phyloP scores from a whole-genome alignment of 1,140 invertebrate species.

The Mamestra configurata region DNA sequence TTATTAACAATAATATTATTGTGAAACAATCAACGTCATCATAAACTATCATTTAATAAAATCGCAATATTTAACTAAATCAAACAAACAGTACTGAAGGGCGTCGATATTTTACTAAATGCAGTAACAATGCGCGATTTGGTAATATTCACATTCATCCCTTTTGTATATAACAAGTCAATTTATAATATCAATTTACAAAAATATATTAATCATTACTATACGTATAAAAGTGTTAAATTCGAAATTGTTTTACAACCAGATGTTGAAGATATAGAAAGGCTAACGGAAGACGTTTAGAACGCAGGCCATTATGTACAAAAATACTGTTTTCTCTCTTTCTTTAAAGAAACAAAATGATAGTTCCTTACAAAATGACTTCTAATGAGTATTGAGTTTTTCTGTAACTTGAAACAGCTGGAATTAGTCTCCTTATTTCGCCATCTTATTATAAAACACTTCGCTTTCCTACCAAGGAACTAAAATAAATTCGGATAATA shows the following conservation, averaged over 20 bases:
- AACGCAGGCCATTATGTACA: neutral
- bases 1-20: conserved; percentile 55
- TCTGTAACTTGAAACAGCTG: neutral
- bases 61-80: conserved; percentile 50
- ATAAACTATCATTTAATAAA: conserved; percentile 55
- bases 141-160: conserved; percentile 73
- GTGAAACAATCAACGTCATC: conserved; percentile 53
- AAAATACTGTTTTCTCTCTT: neutral
- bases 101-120: conserved; percentile 60
- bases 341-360: neutral
- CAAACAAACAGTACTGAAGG: conserved; percentile 69
- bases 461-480: conserved; percentile 6
- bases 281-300: no score
- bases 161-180: conserved; percentile 48
- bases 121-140: conserved; percentile 75
- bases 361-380: neutral
- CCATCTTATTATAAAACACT: conserved; percentile 5
- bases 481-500: conserved; percentile 34
- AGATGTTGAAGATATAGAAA: neutral
- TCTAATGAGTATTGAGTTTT: neutral
- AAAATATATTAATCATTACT: conserved; percentile 34
- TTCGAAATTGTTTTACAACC: conserved; percentile 6
- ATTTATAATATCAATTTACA: conserved; percentile 49
- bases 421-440: neutral
- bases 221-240: conserved; percentile 39